These are phyloP conservation scores for Eulemur mongoz DNA, from an alignment of 2,797 vertebrate genomes.

Conservation along the genomic window DNA sequence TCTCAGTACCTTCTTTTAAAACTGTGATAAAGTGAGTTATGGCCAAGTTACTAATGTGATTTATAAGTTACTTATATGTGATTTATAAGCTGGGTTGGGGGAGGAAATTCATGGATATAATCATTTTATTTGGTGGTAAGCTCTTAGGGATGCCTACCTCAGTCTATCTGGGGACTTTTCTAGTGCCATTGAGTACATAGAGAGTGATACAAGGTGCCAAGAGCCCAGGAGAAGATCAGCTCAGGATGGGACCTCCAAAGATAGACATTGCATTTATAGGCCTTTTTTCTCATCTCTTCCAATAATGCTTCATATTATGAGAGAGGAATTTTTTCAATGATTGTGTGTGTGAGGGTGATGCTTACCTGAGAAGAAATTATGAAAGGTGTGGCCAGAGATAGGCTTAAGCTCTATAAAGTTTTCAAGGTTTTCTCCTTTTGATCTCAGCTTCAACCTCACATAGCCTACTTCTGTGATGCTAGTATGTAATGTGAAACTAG, in stretches of 20 bases:
- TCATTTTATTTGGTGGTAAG: neutral
- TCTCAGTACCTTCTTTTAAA: neutral
- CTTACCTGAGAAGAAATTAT: constrained; percentile 15
- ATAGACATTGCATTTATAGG: neutral
- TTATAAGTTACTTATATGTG: neutral
- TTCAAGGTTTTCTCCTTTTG: neutral
- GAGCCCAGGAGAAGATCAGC: neutral
- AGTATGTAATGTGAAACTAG: neutral
- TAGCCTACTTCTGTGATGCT: neutral
- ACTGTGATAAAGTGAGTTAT: neutral
- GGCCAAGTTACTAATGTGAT: neutral
- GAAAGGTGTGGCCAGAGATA: neutral
- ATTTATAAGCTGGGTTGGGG: neutral
- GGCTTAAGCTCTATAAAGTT: neutral
- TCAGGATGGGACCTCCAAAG: neutral
- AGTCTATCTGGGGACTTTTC: neutral
- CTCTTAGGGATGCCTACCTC: neutral
- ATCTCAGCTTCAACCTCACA: neutral
- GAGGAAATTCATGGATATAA: neutral
- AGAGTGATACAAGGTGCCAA: neutral
- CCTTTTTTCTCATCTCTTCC: neutral
- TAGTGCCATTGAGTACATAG: neutral
- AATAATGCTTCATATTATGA: neutral
- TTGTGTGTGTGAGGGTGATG: neutral
- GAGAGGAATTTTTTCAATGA: neutral